Conservation (phyloP, 1,140 invertebrate species). For the Cherax destructor region DNA sequence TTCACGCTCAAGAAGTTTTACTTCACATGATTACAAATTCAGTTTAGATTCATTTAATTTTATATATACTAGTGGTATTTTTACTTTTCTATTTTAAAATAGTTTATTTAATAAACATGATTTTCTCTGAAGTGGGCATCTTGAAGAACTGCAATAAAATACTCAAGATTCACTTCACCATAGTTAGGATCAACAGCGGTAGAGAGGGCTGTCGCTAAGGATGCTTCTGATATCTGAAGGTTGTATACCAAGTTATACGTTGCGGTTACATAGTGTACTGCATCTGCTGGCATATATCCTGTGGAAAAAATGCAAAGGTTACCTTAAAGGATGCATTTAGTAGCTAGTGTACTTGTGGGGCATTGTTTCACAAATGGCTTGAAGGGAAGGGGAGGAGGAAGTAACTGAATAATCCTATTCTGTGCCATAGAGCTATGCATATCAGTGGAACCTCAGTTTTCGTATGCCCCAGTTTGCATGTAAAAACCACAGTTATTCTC, state of each 20-base stretch:
- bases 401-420: too few relatives aligned
- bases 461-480: too few relatives aligned
- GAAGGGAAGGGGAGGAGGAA: too few relatives aligned
- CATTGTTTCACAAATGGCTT: too few relatives aligned
- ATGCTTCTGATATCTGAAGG: conserved; percentile 33
- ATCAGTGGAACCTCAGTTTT: too few relatives aligned
- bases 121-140: conserved; percentile 53
- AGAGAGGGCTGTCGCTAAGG: conserved; percentile 16
- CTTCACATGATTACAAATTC: neutral
- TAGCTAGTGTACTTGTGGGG: too few relatives aligned
- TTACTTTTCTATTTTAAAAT: neutral
- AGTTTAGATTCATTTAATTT: neutral
- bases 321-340: too few relatives aligned
- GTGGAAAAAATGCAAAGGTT: neutral
- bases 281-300: conserved; percentile 51
- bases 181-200: conserved; percentile 37
- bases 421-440: too few relatives aligned
- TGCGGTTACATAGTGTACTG: conserved; percentile 18
- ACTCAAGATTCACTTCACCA: conserved; percentile 50
- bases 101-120: conserved; percentile 1
- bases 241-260: conserved; percentile 60
- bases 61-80: neutral
- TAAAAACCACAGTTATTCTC: too few relatives aligned
- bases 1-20: too few relatives aligned
- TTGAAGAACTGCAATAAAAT: conserved; percentile 48